phyloP scores from a whole-genome alignment of 2,888 invertebrate genomes.

The Chloromyia formosa region DNA sequence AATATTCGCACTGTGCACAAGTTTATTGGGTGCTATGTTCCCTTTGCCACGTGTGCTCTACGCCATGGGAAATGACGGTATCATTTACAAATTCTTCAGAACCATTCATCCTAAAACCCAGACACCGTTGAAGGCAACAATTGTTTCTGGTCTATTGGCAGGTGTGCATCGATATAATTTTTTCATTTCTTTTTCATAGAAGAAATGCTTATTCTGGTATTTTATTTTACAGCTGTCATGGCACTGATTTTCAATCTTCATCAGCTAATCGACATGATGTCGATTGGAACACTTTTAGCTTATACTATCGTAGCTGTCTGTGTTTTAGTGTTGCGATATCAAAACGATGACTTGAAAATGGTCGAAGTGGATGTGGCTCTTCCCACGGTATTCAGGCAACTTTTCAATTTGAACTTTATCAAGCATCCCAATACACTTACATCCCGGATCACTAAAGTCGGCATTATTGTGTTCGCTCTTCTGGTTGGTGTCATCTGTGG shows the following conservation, averaged over 20 bases:
- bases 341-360: slow-evolving; percentile 56
- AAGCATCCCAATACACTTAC: slow-evolving; percentile 74
- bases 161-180: slow-evolving; percentile 64
- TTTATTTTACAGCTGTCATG: slow-evolving; percentile 72
- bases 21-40: slow-evolving; percentile 86
- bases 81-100: slow-evolving; percentile 79
- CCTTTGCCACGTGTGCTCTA: slow-evolving; percentile 88
- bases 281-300: slow-evolving; percentile 88
- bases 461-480: slow-evolving; percentile 68
- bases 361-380: slow-evolving; percentile 57
- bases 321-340: slow-evolving; percentile 84
- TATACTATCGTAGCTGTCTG: slow-evolving; percentile 93
- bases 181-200: slow-evolving; percentile 31
- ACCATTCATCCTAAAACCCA: slow-evolving; percentile 76
- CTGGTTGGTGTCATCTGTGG: slow-evolving; percentile 59
- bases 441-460: slow-evolving; percentile 72
- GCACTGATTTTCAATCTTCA: slow-evolving; percentile 88
- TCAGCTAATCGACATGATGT: slow-evolving; percentile 96
- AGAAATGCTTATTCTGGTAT: neutral
- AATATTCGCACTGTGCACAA: slow-evolving; percentile 89
- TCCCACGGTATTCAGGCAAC: slow-evolving; percentile 65
- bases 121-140: slow-evolving; percentile 82
- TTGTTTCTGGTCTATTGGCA: slow-evolving; percentile 78
- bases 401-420: slow-evolving; percentile 77
- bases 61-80: slow-evolving; percentile 90